phyloP scores from a whole-genome alignment of 2,888 invertebrate genomes.

The Ariolimax columbianus region DNA sequence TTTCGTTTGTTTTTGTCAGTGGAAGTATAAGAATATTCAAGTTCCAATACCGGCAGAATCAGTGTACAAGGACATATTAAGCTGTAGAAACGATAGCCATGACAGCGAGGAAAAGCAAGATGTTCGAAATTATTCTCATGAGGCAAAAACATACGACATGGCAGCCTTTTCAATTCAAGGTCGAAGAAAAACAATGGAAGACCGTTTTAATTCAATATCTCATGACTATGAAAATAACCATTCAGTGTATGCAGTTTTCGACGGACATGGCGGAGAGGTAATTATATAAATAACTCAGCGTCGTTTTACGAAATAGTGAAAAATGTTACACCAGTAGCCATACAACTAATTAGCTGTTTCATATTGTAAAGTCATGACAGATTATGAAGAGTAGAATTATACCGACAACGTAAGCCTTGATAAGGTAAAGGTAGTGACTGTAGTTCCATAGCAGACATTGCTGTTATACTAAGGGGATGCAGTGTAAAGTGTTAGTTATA shows the following conservation, averaged over 20 bases:
- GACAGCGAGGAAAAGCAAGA: conserved; percentile 14
- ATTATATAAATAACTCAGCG: background rate
- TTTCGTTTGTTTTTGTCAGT: conserved; percentile 43
- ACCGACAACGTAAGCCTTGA: no score
- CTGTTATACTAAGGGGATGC: no score
- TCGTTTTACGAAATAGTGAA: no score
- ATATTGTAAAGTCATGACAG: no score
- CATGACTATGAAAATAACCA: conserved; percentile 89
- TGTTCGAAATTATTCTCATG: conserved; percentile 39
- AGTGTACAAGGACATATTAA: background rate
- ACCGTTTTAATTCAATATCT: conserved; percentile 93
- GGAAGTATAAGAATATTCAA: conserved; percentile 43
- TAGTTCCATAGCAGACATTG: no score
- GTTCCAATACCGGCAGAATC: background rate
- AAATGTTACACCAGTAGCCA: no score
- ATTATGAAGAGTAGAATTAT: no score
- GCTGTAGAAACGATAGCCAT: background rate
- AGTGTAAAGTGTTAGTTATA: no score
- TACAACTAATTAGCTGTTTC: no score
- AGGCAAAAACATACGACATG: conserved; percentile 79
- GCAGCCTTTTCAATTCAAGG: conserved; percentile 95
- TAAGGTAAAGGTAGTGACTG: no score
- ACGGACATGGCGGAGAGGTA: conserved; percentile 95
- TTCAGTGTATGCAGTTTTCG: conserved; percentile 93
- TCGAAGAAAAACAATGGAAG: conserved; percentile 94